Percentiles rank a stretch among this genome's conserved stretches.
Conservation (phyloP, 2,888 invertebrate genomes). For the Abrostola tripartita region DNA sequence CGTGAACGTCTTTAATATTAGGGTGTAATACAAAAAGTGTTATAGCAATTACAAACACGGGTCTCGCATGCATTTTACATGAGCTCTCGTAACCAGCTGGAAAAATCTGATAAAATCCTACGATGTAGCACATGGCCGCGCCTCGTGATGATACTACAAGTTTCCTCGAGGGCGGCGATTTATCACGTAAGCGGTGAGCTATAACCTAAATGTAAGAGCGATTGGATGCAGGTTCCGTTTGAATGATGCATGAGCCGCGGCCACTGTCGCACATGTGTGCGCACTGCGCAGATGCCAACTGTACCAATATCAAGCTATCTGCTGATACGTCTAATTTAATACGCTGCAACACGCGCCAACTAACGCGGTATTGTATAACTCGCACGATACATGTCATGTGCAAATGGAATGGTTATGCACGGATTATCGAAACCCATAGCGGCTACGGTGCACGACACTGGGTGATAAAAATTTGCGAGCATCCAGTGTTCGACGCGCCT, state of each 20-base stretch:
- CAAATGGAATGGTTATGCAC: constrained; percentile 48
- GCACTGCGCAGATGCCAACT: constrained; percentile 56
- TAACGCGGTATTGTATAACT: constrained; percentile 52
- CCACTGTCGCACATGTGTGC: constrained; percentile 59
- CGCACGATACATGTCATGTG: constrained; percentile 47
- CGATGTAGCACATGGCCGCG: constrained; percentile 68
- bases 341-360: constrained; percentile 65
- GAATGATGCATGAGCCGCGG: constrained; percentile 73
- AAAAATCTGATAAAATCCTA: constrained; percentile 74
- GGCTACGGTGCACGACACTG: constrained; percentile 56
- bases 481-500: constrained; percentile 51
- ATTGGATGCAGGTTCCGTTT: constrained; percentile 75
- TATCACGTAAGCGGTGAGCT: constrained; percentile 69
- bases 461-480: constrained; percentile 72
- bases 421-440: constrained; percentile 44
- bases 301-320: constrained; percentile 60
- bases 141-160: constrained; percentile 74
- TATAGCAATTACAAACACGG: constrained; percentile 65
- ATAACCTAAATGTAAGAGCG: constrained; percentile 71
- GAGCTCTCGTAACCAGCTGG: constrained; percentile 69
- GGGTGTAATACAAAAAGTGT: constrained; percentile 50
- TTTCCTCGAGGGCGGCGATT: constrained; percentile 69
- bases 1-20: constrained; percentile 42
- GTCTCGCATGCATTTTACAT: constrained; percentile 74
- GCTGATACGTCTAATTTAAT: constrained; percentile 68